Evolutionary conservation across 2,113 vertebrate genomes (phyloP).

Genomic region (Crotalus tigris): DNA sequence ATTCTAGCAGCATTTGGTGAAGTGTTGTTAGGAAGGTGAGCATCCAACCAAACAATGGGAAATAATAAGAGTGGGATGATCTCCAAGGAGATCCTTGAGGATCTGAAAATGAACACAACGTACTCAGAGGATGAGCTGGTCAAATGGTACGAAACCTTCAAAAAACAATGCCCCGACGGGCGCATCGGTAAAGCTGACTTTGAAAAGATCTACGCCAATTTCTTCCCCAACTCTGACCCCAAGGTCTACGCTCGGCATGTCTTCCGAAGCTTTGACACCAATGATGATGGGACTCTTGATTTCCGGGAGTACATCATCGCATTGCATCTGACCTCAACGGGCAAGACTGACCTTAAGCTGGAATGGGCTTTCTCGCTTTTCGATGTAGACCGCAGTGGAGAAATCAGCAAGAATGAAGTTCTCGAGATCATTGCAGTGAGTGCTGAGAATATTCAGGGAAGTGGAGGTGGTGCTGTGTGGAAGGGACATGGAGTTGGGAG

Average conservation of each 20-base stretch:
- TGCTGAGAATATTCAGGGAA: neutral
- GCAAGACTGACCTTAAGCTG: conserved; percentile 82
- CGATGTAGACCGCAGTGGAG: conserved; percentile 89
- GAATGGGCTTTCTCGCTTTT: conserved; percentile 95
- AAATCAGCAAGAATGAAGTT: conserved; percentile 88
- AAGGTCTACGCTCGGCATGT: conserved; percentile 88
- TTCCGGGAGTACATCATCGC: conserved; percentile 95
- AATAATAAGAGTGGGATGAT: conserved; percentile 84
- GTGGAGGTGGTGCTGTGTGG: neutral
- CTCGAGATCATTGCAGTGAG: conserved; percentile 87
- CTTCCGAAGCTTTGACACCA: conserved; percentile 93
- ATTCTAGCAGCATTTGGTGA: conserved; percentile 5
- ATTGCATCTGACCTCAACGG: conserved; percentile 86
- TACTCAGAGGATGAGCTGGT: conserved; percentile 82
- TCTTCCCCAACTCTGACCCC: conserved; percentile 88
- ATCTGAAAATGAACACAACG: conserved; percentile 83
- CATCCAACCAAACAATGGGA: conserved; percentile 72
- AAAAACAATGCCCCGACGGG: conserved; percentile 85
- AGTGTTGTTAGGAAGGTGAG: neutral
- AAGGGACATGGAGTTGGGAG: neutral
- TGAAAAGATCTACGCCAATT: conserved; percentile 86
- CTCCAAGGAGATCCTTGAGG: conserved; percentile 88
- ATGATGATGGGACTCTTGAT: conserved; percentile 88
- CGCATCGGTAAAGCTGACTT: conserved; percentile 82
- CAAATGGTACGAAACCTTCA: conserved; percentile 89